Conservation (phyloP, 1,140 invertebrate species). For the Apis florea region DNA sequence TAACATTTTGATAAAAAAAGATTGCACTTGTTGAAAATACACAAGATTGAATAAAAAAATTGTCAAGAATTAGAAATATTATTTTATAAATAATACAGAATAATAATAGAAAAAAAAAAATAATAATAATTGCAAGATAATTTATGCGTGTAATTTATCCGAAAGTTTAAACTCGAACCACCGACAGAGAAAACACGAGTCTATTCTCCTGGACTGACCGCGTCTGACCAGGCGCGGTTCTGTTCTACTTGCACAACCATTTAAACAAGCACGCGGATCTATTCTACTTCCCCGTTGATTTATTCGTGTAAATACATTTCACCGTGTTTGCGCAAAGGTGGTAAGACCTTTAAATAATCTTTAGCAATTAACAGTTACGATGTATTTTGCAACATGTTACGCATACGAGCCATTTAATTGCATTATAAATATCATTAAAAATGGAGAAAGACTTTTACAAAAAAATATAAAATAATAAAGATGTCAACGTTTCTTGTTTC, state of each 20-base stretch:
- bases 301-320: constrained; percentile 26
- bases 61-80: too few relatives aligned
- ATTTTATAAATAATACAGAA: too few relatives aligned
- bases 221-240: neutral
- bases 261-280: neutral
- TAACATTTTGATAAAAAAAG: too few relatives aligned
- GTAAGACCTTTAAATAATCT: neutral
- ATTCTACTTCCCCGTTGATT: constrained; percentile 13
- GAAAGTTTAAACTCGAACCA: constrained; percentile 3
- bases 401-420: neutral
- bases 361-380: constrained; percentile 4
- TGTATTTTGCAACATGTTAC: neutral
- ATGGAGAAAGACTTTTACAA: neutral
- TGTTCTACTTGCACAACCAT: constrained; percentile 4
- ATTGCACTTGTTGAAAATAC: too few relatives aligned
- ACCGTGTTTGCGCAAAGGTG: neutral
- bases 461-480: neutral
- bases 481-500: too few relatives aligned
- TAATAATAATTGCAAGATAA: neutral
- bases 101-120: too few relatives aligned
- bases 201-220: constrained; percentile 4
- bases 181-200: constrained; percentile 1
- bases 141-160: constrained; percentile 18
- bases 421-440: neutral
- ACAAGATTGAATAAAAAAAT: too few relatives aligned